These are phyloP conservation scores for Tragopan temminckii DNA, from an alignment of 2,797 vertebrate genomes.

Conservation along the genomic window DNA sequence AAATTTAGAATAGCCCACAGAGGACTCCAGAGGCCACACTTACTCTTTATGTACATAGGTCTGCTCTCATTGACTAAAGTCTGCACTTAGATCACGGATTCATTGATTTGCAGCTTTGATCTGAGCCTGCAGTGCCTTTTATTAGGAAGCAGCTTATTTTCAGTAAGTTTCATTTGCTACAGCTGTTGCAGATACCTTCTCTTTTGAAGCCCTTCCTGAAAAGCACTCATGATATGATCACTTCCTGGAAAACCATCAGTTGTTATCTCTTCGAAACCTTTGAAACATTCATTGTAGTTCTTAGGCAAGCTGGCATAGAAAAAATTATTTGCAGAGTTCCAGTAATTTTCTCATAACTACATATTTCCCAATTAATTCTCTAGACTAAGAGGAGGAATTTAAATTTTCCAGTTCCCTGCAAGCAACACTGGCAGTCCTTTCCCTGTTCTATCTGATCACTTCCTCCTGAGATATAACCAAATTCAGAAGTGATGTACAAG, in stretches of 20 bases:
- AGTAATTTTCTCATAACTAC: background rate
- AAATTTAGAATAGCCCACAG: background rate
- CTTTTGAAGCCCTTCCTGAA: background rate
- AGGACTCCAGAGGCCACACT: background rate
- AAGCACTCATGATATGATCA: background rate
- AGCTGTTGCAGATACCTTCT: background rate
- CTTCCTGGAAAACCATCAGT: background rate
- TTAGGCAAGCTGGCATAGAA: background rate
- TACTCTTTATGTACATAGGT: background rate
- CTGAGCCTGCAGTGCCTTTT: background rate
- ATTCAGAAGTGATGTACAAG: background rate
- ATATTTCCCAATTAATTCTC: background rate
- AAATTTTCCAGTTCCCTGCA: background rate
- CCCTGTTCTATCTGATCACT: background rate
- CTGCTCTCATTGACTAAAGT: background rate
- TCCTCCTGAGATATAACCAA: background rate
- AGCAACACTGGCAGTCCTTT: background rate
- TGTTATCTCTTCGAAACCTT: background rate
- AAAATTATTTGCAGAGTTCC: background rate
- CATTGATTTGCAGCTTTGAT: background rate
- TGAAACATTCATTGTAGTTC: background rate
- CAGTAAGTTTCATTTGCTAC: background rate
- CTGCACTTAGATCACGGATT: slow-evolving; percentile 26
- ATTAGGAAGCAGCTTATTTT: background rate
- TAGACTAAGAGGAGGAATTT: background rate